Conservation (phyloP, 2,797 vertebrate genomes). For the Tolypeutes matacus region DNA sequence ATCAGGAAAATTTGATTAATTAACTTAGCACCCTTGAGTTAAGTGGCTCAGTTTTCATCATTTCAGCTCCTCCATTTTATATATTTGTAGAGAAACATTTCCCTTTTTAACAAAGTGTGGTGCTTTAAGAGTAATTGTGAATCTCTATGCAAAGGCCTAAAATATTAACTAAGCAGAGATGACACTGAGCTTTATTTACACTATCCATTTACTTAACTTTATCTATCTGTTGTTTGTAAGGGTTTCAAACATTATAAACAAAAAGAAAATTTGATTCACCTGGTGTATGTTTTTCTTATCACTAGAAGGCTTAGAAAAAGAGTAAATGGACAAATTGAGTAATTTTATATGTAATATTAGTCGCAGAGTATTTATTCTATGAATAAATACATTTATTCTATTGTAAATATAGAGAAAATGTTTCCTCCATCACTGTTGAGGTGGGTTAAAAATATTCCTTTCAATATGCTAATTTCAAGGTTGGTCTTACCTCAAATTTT, state of each 20-base stretch:
- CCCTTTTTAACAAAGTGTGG: background rate
- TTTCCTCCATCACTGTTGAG: rapidly evolving
- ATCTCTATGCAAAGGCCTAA: background rate
- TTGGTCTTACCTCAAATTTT: background rate
- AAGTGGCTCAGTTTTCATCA: background rate
- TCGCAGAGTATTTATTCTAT: too few species aligned
- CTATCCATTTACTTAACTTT: too few species aligned
- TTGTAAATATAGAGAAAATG: background rate
- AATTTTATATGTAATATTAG: too few species aligned
- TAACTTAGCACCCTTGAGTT: background rate
- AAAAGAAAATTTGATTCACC: background rate
- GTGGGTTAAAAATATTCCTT: background rate
- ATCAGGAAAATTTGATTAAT: too few species aligned
- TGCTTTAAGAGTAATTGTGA: background rate
- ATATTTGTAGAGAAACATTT: background rate
- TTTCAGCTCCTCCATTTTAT: background rate
- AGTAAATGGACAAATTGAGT: background rate
- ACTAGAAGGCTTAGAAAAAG: background rate
- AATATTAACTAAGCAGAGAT: too few species aligned
- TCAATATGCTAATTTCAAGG: too few species aligned
- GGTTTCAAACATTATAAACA: background rate
- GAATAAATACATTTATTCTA: background rate
- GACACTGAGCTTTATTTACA: too few species aligned
- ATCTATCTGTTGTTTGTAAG: background rate
- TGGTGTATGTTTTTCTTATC: background rate